Conservation (phyloP, 1,140 invertebrate genomes). For the Drosophila albomicans region DNA sequence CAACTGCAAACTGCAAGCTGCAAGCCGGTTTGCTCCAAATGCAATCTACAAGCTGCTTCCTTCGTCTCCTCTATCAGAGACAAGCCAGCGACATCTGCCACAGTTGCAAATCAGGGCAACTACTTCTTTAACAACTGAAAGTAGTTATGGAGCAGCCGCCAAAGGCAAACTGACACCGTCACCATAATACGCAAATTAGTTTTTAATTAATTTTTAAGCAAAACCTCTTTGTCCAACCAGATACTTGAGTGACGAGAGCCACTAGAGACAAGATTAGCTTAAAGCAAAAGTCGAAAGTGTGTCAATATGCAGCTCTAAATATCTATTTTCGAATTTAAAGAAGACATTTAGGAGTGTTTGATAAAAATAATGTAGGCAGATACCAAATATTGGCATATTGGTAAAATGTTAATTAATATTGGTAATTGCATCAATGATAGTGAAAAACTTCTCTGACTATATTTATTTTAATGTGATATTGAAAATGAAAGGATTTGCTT, state of each 20-base stretch:
- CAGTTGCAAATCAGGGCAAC: slow-evolving; percentile 28
- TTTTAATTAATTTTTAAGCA: slow-evolving; percentile 50
- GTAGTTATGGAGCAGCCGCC: slow-evolving; percentile 9
- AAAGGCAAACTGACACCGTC: slow-evolving; percentile 33
- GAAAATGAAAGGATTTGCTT: too few relatives aligned
- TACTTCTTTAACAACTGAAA: slow-evolving; percentile 38
- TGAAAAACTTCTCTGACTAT: too few relatives aligned
- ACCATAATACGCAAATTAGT: slow-evolving; percentile 50
- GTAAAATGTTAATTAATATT: too few relatives aligned
- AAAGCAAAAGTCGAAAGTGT: not conserved
- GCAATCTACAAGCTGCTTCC: slow-evolving; percentile 12
- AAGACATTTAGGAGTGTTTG: too few relatives aligned
- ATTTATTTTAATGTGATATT: too few relatives aligned
- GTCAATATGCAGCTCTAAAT: not conserved
- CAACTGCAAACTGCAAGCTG: not conserved
- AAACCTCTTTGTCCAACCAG: slow-evolving; percentile 12
- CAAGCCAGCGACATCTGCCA: slow-evolving; percentile 1
- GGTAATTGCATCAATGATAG: too few relatives aligned
- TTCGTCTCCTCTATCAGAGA: not conserved
- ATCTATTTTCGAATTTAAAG: not conserved
- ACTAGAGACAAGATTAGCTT: not conserved
- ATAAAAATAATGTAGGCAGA: too few relatives aligned
- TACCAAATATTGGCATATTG: too few relatives aligned
- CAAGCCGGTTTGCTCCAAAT: slow-evolving; percentile 3
- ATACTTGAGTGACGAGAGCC: slow-evolving; percentile 15